Percentiles rank a stretch among this genome's conserved stretches.
phyloP scores from a whole-genome alignment of 2,797 vertebrate genomes.

The Lerista edwardsae region DNA sequence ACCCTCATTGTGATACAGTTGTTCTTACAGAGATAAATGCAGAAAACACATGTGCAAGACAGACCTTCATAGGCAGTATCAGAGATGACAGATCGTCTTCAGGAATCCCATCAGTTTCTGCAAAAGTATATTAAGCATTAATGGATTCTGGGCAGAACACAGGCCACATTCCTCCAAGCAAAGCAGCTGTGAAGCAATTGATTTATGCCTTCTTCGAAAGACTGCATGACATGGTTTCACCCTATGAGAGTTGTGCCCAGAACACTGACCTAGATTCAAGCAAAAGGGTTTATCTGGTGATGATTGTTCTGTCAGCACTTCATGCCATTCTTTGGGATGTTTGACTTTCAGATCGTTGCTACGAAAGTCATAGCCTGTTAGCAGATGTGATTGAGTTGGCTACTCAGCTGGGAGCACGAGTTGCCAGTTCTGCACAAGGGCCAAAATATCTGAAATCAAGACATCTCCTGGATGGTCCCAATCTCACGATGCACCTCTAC shows the following conservation, averaged over 20 bases:
- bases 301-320: constrained; percentile 34
- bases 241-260: constrained; percentile 38
- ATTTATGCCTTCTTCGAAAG: constrained; percentile 30
- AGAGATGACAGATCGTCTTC: neutral
- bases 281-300: constrained; percentile 39
- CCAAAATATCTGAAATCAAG: neutral
- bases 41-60: neutral
- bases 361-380: neutral
- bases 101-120: neutral
- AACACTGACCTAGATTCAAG: constrained; percentile 34
- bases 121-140: constrained; percentile 20
- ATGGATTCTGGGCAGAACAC: neutral
- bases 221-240: neutral
- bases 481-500: neutral
- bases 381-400: neutral
- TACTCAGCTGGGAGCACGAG: neutral
- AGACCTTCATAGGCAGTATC: constrained; percentile 4
- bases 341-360: constrained; percentile 40
- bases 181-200: constrained; percentile 17
- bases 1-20: too few species aligned
- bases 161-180: constrained; percentile 24
- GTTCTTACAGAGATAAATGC: neutral
- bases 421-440: neutral
- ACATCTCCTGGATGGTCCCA: neutral
- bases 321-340: constrained; percentile 20